phyloP scores from a whole-genome alignment of 2,888 invertebrate species.

The Cataglyphis altisquamis region DNA sequence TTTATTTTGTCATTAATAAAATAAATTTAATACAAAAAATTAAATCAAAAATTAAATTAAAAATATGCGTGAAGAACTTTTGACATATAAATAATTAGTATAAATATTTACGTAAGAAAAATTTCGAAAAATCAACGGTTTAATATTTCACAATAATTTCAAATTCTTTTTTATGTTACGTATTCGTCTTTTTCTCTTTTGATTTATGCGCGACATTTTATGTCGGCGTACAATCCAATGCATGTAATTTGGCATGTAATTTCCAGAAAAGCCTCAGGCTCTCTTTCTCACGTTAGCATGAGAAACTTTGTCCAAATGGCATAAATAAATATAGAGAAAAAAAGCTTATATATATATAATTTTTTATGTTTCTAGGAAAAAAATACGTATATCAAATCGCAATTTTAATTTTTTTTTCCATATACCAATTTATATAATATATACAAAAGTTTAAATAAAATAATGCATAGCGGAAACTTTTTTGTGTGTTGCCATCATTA shows the following conservation, averaged over 20 bases:
- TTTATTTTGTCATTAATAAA: background rate
- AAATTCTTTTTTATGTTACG: background rate
- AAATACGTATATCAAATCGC: background rate
- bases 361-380: no score
- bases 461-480: background rate
- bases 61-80: no score
- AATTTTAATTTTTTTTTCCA: background rate
- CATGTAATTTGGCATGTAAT: constrained; percentile 4
- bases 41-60: no score
- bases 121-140: background rate
- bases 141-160: background rate
- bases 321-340: background rate
- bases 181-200: background rate
- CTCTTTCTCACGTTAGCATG: background rate
- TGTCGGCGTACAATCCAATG: background rate
- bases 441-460: background rate
- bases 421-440: background rate
- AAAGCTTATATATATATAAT: background rate
- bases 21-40: background rate
- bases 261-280: constrained; percentile 13
- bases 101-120: background rate
- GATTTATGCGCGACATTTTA: background rate
- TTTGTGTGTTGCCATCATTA: background rate
- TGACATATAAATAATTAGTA: background rate
- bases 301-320: constrained; percentile 20